Conservation (phyloP, 1,140 invertebrate genomes). For the Maconellicoccus hirsutus region DNA sequence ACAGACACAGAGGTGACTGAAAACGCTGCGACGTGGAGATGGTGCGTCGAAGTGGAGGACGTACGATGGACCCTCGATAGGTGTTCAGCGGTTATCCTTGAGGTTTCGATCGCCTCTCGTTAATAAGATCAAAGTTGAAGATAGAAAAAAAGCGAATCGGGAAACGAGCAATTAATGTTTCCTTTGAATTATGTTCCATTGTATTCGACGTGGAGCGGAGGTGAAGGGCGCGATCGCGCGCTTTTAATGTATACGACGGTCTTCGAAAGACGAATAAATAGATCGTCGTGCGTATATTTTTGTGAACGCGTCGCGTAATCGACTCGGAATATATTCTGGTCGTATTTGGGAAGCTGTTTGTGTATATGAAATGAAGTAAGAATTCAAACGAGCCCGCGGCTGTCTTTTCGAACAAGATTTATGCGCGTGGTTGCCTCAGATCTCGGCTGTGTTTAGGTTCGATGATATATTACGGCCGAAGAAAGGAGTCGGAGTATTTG, state of each 20-base stretch:
- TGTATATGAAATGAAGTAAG: neutral
- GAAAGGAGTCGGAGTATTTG: too few relatives aligned
- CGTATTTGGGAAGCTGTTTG: neutral
- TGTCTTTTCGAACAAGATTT: conserved; percentile 4
- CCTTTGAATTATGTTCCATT: conserved; percentile 14
- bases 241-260: neutral
- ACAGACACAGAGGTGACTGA: too few relatives aligned
- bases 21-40: too few relatives aligned
- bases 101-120: neutral
- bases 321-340: neutral
- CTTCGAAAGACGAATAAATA: too few relatives aligned
- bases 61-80: neutral
- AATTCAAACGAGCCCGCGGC: conserved; percentile 1
- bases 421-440: neutral
- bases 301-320: too few relatives aligned
- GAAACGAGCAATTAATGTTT: conserved; percentile 16
- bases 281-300: neutral
- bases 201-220: neutral
- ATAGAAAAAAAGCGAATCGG: neutral
- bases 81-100: conserved; percentile 10
- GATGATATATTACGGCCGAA: neutral
- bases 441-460: neutral
- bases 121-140: neutral
- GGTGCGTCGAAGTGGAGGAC: too few relatives aligned
- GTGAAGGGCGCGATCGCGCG: neutral